phyloP scores from a whole-genome alignment of 2,797 vertebrate genomes.

The Luscinia luscinia region DNA sequence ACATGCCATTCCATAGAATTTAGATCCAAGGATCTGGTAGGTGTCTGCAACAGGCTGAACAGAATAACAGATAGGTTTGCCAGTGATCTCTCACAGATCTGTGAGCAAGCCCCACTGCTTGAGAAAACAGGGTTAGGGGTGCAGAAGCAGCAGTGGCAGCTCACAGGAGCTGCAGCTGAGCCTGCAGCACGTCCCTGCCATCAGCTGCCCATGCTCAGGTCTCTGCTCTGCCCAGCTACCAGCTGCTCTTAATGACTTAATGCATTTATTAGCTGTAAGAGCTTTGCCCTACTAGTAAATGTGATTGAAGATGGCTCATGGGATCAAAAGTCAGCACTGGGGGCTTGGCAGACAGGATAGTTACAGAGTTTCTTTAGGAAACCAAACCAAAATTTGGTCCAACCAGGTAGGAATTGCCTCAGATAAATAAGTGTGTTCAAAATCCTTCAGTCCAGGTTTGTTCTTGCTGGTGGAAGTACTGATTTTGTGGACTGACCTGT shows the following conservation, averaged over 20 bases:
- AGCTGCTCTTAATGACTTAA: background rate
- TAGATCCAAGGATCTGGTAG: background rate
- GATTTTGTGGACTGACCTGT: background rate
- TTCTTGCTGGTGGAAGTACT: background rate
- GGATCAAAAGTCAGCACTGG: background rate
- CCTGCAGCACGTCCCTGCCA: background rate
- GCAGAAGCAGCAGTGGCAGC: background rate
- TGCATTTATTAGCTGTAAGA: background rate
- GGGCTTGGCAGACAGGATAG: background rate
- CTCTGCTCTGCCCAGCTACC: background rate
- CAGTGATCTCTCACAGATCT: background rate
- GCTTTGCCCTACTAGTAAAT: background rate
- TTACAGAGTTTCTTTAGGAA: background rate
- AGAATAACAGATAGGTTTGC: background rate
- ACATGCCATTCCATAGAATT: background rate
- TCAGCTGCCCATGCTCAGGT: background rate
- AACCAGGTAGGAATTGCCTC: background rate
- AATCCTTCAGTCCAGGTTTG: background rate
- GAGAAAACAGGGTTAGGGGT: background rate
- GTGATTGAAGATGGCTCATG: background rate
- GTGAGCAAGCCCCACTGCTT: background rate
- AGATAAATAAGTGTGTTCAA: background rate
- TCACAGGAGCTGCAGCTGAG: background rate
- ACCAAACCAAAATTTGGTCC: background rate
- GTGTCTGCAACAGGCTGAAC: background rate